Percentiles rank a stretch among this genome's conserved stretches.
Conservation (phyloP, 2,797 vertebrate genomes). For the Emydoidea blandingii region DNA sequence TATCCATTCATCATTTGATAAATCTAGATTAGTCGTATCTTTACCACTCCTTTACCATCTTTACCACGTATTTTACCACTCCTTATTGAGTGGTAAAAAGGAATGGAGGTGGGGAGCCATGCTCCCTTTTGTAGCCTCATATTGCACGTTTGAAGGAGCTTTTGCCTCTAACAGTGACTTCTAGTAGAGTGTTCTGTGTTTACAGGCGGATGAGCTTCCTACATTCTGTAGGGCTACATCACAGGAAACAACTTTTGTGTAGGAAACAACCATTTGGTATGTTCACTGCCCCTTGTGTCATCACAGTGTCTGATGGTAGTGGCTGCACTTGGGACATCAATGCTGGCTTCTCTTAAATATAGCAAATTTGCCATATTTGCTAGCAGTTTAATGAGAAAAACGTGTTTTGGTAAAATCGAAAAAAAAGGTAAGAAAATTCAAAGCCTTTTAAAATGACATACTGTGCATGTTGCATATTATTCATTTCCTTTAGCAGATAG, state of each 20-base stretch:
- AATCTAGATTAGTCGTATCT: background rate
- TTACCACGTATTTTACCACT: background rate
- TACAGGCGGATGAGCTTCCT: background rate
- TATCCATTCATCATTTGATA: background rate
- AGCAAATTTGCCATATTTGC: background rate
- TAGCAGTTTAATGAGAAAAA: background rate
- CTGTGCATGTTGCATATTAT: background rate
- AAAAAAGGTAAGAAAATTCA: background rate
- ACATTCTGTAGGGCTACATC: background rate
- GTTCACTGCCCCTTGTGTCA: background rate
- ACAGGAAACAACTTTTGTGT: background rate
- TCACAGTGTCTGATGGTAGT: background rate
- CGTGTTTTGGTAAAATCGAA: background rate
- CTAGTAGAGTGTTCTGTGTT: background rate
- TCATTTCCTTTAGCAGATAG: background rate
- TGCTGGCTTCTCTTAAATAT: background rate
- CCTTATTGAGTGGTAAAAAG: background rate
- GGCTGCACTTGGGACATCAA: background rate
- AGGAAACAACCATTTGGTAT: background rate
- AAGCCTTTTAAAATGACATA: background rate
- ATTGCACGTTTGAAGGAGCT: background rate
- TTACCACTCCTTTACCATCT: too few species aligned
- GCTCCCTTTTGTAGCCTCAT: background rate
- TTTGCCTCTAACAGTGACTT: background rate
- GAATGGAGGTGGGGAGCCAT: background rate